Conservation (phyloP, 2,888 invertebrate genomes). For the Mellilla xanthometata region DNA sequence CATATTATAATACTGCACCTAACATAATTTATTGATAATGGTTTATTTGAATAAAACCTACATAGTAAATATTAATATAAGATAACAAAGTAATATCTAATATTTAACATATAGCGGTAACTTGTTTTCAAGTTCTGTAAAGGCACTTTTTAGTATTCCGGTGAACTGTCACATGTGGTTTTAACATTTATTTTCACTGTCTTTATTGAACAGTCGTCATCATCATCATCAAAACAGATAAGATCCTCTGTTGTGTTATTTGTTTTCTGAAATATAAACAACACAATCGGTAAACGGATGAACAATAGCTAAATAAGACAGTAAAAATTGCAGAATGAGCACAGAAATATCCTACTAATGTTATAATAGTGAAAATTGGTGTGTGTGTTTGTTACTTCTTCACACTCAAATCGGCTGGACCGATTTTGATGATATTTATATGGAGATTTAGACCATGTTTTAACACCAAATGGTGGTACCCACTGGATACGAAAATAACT, state of each 20-base stretch:
- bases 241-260: constrained; percentile 59
- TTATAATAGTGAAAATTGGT: too few species aligned
- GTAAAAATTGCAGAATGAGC: too few species aligned
- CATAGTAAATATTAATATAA: constrained; percentile 29
- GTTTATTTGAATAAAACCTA: constrained; percentile 6
- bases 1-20: too few species aligned
- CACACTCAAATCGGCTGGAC: too few species aligned
- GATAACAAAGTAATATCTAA: constrained; percentile 21
- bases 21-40: too few species aligned
- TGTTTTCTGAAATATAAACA: constrained; percentile 58
- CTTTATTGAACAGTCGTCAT: constrained; percentile 59
- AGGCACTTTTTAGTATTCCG: constrained; percentile 73
- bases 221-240: constrained; percentile 71
- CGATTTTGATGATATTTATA: too few species aligned
- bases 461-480: too few species aligned
- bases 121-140: constrained; percentile 45
- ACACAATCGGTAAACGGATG: too few species aligned
- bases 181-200: constrained; percentile 52
- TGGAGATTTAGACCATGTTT: too few species aligned
- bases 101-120: constrained; percentile 47
- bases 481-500: too few species aligned
- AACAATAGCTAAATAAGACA: not conserved
- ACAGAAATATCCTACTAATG: too few species aligned
- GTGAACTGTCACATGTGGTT: constrained; percentile 66
- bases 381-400: too few species aligned